Evolutionary conservation across 2,888 invertebrate genomes (phyloP).

Genomic region (Stegophylla sp.): DNA sequence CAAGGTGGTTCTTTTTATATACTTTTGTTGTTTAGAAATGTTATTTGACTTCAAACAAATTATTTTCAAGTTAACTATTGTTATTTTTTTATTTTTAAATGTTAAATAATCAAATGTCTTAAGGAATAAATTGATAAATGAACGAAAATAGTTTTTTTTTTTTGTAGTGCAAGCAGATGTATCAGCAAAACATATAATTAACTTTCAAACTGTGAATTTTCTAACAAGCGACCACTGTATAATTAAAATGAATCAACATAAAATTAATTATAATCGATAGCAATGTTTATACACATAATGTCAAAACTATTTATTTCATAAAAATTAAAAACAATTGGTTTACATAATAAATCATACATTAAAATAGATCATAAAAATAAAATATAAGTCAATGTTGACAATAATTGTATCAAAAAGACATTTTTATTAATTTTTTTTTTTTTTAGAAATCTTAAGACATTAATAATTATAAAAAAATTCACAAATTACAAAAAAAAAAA

Average conservation of each 20-base stretch:
- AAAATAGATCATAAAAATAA: neutral
- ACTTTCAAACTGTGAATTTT: no score
- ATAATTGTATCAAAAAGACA: neutral
- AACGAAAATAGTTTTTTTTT: neutral
- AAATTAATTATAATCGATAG: neutral
- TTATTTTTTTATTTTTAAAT: neutral
- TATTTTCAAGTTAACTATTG: neutral
- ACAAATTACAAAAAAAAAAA: no score
- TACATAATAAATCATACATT: neutral
- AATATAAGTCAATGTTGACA: neutral
- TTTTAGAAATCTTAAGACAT: no score
- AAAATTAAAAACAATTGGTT: constrained; percentile 13
- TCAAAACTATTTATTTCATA: constrained; percentile 14
- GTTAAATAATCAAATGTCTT: neutral
- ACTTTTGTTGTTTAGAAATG: neutral
- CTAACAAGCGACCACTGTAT: neutral
- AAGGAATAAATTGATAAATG: neutral
- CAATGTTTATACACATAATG: neutral
- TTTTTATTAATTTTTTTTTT: no score
- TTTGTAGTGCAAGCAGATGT: neutral
- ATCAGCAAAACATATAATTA: no score
- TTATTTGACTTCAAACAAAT: neutral
- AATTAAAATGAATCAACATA: neutral
- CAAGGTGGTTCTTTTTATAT: neutral
- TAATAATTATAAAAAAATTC: no score